phyloP scores from a whole-genome alignment of 1,140 invertebrate species.

The Drosophila erecta region DNA sequence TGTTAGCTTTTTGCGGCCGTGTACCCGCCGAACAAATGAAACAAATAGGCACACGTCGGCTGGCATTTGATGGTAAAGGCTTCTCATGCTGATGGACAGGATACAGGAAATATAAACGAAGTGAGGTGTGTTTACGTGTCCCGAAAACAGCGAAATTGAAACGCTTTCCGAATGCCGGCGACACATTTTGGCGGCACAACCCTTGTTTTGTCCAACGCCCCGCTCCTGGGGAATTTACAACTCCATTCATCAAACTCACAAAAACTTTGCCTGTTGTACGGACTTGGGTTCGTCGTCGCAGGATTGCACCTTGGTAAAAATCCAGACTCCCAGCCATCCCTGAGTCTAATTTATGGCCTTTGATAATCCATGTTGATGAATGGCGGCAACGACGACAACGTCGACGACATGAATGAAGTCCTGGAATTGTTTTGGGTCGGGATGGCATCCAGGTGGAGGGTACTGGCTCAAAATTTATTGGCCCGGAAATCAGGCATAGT shows the following conservation, averaged over 20 bases:
- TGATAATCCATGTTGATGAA: constrained; percentile 78
- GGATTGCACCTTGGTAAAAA: constrained; percentile 22
- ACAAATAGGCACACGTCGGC: constrained; percentile 28
- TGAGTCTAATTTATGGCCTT: constrained; percentile 74
- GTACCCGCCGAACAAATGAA: constrained; percentile 47
- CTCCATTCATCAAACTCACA: constrained; percentile 73
- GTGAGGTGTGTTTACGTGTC: constrained; percentile 29
- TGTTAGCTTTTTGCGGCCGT: constrained; percentile 27
- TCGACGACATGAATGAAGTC: constrained; percentile 48
- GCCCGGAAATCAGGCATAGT: constrained; percentile 43
- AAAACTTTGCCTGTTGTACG: constrained; percentile 40
- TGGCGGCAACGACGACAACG: constrained; percentile 41
- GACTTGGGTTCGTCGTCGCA: constrained; percentile 4
- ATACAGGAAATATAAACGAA: constrained; percentile 1
- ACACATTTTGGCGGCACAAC: constrained; percentile 29
- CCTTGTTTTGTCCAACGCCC: constrained; percentile 4
- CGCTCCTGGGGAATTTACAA: constrained; percentile 53
- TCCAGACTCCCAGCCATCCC: constrained; percentile 33
- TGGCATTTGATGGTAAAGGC: constrained; percentile 36
- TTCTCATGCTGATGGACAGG: constrained; percentile 37
- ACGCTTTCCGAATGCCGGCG: constrained; percentile 13
- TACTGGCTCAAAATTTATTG: constrained; percentile 32
- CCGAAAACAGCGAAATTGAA: constrained; percentile 24
- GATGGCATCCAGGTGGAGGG: not conserved
- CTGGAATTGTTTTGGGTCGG: constrained; percentile 32